Base-by-base conservation (phyloP, 1,140 invertebrate species). In the Episyrphus balteatus region DNA sequence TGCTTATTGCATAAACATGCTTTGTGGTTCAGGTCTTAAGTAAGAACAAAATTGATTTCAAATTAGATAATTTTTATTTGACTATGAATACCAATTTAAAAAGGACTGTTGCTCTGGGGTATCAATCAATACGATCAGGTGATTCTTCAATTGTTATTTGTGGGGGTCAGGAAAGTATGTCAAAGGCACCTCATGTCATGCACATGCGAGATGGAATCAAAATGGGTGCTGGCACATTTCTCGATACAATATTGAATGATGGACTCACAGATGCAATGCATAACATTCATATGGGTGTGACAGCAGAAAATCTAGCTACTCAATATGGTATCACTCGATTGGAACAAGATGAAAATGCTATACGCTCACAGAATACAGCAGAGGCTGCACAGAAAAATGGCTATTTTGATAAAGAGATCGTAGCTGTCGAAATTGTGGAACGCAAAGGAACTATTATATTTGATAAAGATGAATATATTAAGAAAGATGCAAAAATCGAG, bases 91-190 rank as follows among this genome's bases (percentile, higher is more conserved):
- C 31, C 31, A 34, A 44, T 47, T 2, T 17, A 47, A 59, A 42
- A 46, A 87, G 83, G 61, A 72, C 86, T 46, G 78, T 92, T 21
- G 69, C 71, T 12, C 64, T 81, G 52, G 88, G 76, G 37, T 81
- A 76, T 55, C 77, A 85, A 59, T 75, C 84, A 10, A 85, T 92
- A 48, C 74, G 76, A 55, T 64, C 68, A 48, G 84, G 81, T 3
- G 84, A 90, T 61, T 73, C 77, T 31, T 68, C 77, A 15, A 71
- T 91, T 44, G 77, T 90, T 5, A 74, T 92, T 37, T 82, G 82
- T 58, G 88, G 88, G 32, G 90, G 90, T 1, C 85, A 89, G 71
- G 90, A 93, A 71, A 85, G 68, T 55, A 93, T 93, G 90, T 87
- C 83, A 50, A 73, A 79, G 62, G 78, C 86, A 7, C 83, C 82